phyloP scores from a whole-genome alignment of 2,113 vertebrate species.

The Lutjanus erythropterus region DNA sequence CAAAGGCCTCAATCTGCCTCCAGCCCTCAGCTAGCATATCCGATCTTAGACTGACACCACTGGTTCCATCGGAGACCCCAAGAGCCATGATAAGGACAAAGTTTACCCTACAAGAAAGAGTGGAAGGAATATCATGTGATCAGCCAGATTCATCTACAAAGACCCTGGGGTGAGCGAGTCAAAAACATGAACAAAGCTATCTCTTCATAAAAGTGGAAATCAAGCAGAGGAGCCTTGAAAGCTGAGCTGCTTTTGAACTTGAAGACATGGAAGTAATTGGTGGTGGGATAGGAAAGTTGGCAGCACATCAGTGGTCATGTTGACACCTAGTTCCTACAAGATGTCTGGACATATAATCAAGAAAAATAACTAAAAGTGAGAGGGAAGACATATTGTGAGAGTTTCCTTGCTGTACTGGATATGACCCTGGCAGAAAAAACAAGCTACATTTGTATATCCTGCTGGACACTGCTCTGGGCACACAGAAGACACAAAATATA shows the following conservation, averaged over 20 bases:
- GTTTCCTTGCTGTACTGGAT: background rate
- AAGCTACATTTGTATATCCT: background rate
- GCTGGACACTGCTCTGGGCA: background rate
- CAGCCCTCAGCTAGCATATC: background rate
- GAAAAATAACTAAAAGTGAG: no score
- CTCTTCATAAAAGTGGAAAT: conserved; percentile 18
- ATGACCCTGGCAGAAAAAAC: background rate
- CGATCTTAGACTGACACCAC: conserved; percentile 26
- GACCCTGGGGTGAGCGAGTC: background rate
- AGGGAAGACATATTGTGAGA: background rate
- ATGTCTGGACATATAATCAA: background rate
- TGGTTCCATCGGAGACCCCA: conserved; percentile 24
- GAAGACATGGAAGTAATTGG: conserved; percentile 2
- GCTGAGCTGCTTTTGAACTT: conserved; percentile 24
- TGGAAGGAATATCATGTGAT: background rate
- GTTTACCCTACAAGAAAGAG: conserved; percentile 25
- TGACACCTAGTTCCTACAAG: conserved; percentile 10
- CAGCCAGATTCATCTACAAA: conserved; percentile 26
- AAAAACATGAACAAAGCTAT: conserved; percentile 34
- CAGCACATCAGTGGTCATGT: conserved; percentile 6
- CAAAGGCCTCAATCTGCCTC: background rate
- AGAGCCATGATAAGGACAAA: background rate
- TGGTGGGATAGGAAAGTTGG: conserved; percentile 3
- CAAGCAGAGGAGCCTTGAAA: conserved; percentile 26
- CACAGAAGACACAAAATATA: background rate